A percentile compares a stretch with the other conserved stretches of the same genome.
Conservation (phyloP, 64 coral and sea anemone species). For the Montipora capricornis region DNA sequence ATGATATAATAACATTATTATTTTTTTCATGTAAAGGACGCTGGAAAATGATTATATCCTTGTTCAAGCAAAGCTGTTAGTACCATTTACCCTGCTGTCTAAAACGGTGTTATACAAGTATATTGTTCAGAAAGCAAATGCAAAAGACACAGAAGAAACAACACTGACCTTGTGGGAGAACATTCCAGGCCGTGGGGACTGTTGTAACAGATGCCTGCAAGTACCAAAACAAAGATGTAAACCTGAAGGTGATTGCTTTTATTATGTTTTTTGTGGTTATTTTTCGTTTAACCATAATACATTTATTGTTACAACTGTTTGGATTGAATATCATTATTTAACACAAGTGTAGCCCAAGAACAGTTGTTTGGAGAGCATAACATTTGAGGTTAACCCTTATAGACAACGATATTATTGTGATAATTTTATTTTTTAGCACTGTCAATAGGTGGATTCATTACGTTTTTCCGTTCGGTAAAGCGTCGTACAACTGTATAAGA, state of each 20-base stretch:
- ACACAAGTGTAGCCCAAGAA: too few species aligned
- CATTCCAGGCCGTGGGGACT: not conserved
- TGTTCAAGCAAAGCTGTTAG: not conserved
- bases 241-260: not conserved
- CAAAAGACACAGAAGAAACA: not conserved
- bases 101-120: not conserved
- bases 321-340: too few species aligned
- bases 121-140: not conserved
- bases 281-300: not conserved
- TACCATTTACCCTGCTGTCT: not conserved
- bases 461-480: too few species aligned
- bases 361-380: too few species aligned
- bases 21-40: not conserved
- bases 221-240: not conserved
- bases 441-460: too few species aligned
- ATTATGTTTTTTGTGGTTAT: not conserved
- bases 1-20: not conserved
- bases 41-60: constrained; percentile 20
- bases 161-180: not conserved
- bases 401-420: too few species aligned
- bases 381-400: too few species aligned
- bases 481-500: too few species aligned
- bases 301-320: too few species aligned
- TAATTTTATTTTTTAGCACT: too few species aligned
- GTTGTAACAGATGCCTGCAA: not conserved